Evolutionary conservation across 2,113 vertebrate species (phyloP), one percentile per base, ranked within the genome.

Genomic region (Melanerpes aurifrons): DNA sequence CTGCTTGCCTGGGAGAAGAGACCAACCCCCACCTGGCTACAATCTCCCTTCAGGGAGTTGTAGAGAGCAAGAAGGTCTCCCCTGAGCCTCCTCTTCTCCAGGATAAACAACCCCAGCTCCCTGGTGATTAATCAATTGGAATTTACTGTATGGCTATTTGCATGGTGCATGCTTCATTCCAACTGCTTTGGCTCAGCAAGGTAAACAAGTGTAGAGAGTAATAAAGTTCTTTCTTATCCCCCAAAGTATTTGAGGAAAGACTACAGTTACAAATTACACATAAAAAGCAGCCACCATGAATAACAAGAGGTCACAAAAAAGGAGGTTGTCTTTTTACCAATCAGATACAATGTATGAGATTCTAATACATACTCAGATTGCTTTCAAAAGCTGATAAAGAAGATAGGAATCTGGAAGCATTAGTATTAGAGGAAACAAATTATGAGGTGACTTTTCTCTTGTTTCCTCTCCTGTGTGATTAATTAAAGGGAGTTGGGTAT

Each of bases 71-170:
- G 8, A 37, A 37, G 37, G 37, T 37, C 37, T 37, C 37, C 37
- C 37, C 37, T 37, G 37, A 37, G 37, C 37, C 37, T 37, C 37
- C 37, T 37, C 37, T 37, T 37, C 37, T 37, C 37, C 37, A 37
- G 37, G 37, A 7, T 37, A 37, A 37, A 37, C 37, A 37, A 37
- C 37, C 37, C 37, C 37, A 37, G 37, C 37, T 37, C 37, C 37
- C 37, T 37, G 0, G n/a, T 11, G 54, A 83, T 35, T 45, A 77
- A 94, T 61, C 0, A 0, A 84, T 50, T 0, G 0, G 22, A 72
- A 75, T 72, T 91, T 68, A 56, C 31, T 2, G 10, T 53, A 48
- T 0, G 0, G 61, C 19, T 57, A 54, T 91, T 64, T 58, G 58
- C 25, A 86, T 43, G 5, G 56, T 37, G 31, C 31, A 71, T 32